Evolutionary conservation across 2,797 vertebrate genomes (phyloP).

Genomic region (Spondyliosoma cantharus): DNA sequence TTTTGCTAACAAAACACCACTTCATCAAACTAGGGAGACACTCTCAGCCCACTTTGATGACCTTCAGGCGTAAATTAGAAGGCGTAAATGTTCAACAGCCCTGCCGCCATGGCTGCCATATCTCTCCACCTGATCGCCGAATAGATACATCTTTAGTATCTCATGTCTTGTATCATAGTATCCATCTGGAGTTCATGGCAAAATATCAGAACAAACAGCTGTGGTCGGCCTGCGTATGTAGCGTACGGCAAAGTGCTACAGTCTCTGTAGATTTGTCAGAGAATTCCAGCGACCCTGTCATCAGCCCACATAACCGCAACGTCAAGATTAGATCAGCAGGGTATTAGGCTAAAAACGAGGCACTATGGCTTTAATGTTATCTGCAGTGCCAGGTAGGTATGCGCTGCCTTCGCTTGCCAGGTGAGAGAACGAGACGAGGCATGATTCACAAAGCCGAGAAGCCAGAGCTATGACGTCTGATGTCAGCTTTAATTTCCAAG

Average conservation of each 20-base stretch:
- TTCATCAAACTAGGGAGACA: conserved; percentile 32
- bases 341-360: conserved; percentile 48
- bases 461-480: conserved; percentile 53
- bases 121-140: conserved; percentile 51
- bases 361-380: conserved; percentile 45
- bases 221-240: conserved; percentile 30
- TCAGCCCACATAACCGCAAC: conserved; percentile 31
- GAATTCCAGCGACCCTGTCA: conserved; percentile 16
- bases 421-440: conserved; percentile 68
- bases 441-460: conserved; percentile 66
- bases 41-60: conserved; percentile 39
- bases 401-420: conserved; percentile 62
- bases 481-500: conserved; percentile 65
- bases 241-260: conserved; percentile 11
- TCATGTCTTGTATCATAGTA: conserved; percentile 43
- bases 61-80: conserved; percentile 57
- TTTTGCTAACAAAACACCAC: conserved; percentile 39
- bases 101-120: conserved; percentile 28
- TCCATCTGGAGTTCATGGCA: conserved; percentile 55
- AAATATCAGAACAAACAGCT: conserved; percentile 60
- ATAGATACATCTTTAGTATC: conserved; percentile 51
- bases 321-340: conserved; percentile 51
- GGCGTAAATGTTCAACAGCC: conserved; percentile 42
- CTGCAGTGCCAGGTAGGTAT: conserved; percentile 65
- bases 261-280: conserved; percentile 40